Evolutionary conservation across 2,113 vertebrate genomes (phyloP).

Genomic region (Rhizomys pruinosus): DNA sequence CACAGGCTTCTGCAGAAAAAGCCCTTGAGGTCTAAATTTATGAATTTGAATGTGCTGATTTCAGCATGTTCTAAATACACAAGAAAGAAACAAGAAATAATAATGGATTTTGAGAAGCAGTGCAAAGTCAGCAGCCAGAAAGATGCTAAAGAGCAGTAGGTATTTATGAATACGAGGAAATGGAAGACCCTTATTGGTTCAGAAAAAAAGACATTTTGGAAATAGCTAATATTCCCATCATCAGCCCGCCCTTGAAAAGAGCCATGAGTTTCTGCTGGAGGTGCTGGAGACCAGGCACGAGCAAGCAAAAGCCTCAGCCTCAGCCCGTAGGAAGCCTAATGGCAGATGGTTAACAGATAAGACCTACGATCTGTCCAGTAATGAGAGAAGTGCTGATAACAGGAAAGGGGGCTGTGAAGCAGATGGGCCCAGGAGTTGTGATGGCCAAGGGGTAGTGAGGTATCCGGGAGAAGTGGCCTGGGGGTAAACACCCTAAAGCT

Average conservation of each 20-base stretch:
- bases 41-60: conserved; percentile 51
- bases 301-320: not conserved
- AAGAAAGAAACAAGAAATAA: conserved; percentile 45
- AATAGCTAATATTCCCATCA: not conserved
- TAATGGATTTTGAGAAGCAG: conserved; percentile 24
- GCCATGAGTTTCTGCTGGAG: not conserved
- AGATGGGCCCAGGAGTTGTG: too few species aligned
- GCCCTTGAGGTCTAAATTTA: conserved; percentile 60
- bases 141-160: not conserved
- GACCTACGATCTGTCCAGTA: not conserved
- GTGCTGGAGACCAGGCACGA: not conserved
- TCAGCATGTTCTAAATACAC: conserved; percentile 46
- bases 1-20: conserved; percentile 1
- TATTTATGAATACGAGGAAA: not conserved
- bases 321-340: not conserved
- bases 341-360: not conserved
- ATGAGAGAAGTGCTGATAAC: not conserved
- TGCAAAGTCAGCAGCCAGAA: conserved; percentile 60
- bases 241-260: not conserved
- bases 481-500: not conserved
- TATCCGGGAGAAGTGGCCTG: not conserved
- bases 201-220: not conserved
- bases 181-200: not conserved
- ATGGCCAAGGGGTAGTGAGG: not conserved
- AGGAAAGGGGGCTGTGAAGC: not conserved